Base-by-base conservation (phyloP, 2,888 invertebrate species). In the Tetrapedia diversipes region DNA sequence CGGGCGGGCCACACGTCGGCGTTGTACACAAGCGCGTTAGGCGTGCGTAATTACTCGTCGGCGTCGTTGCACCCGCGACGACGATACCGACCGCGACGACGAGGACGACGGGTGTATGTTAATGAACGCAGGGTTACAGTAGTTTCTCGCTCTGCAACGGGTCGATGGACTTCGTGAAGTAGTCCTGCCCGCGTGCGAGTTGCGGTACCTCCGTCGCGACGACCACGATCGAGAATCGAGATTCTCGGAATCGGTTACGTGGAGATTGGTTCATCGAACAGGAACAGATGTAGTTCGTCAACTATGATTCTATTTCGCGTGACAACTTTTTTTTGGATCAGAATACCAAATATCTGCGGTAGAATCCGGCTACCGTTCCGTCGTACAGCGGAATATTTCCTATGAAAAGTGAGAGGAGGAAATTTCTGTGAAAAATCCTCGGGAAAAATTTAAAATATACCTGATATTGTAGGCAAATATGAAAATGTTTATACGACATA, bases 41-140 rank as follows among this genome's bases (percentile, higher is more conserved):
- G 79, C 83, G 83, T 82, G 80, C 83, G 77, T 86, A 86, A 86
- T 86, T 84, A 86, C 80, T 83, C 80, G 76, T 81, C 77, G 74
- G 59, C 80, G 65, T 71, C 61, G 82, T 76, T 81, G 67, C 83
- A 45, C 45, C 60, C 68, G 70, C 71, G 64, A 74, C 74, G 63
- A 37, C 37, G 49, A 63, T 37, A 29, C 49, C 19, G 19, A 37
- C 71, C 51, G 65, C 70, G 49, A 60, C 67, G 65, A 39, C 67
- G 56, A 74, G 56, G 49, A 63, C 74, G 63, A 70, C 64, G 76
- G 49, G 68, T 77, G 56, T 84, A 82, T 77, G 82, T 82, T 82
- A 84, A 84, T 80, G 70, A 79, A 82, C 75, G 77, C 43, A 45
- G 22, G 51, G 71, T 51, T 63, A 57, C 79, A 54, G 56, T 68